Conservation (phyloP, 2,113 vertebrate genomes). For the Guaruba guarouba region DNA sequence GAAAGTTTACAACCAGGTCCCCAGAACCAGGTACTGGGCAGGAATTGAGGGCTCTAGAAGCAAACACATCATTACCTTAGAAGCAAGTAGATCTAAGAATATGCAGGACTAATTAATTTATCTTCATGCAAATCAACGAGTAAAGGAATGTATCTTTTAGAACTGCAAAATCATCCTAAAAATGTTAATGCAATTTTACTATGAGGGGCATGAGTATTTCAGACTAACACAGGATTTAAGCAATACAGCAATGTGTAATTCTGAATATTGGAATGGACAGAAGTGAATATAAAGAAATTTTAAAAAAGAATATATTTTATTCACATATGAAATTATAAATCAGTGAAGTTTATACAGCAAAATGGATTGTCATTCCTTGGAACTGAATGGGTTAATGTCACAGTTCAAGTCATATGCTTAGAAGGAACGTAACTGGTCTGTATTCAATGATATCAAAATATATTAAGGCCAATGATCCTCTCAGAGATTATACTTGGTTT, state of each 20-base stretch:
- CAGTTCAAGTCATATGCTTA: not conserved
- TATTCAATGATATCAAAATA: not conserved
- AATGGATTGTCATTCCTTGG: not conserved
- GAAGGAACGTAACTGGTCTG: not conserved
- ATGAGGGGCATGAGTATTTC: not conserved
- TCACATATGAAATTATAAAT: not conserved
- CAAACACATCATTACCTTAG: not conserved
- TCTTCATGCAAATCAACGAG: not conserved
- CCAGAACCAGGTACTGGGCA: not conserved
- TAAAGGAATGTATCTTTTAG: not conserved
- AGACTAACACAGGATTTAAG: not conserved
- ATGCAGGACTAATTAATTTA: not conserved
- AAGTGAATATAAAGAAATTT: not conserved
- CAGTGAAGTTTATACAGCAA: not conserved
- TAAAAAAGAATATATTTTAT: fast-evolving
- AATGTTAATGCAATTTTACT: not conserved
- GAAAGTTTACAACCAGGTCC: not conserved
- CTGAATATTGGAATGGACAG: not conserved
- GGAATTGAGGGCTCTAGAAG: not conserved
- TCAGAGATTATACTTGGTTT: not conserved
- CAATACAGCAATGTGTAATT: not conserved
- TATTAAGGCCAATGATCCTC: not conserved
- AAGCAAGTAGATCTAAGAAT: not conserved
- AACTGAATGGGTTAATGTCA: not conserved
- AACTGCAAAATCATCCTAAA: not conserved